A percentile compares a stretch with the other conserved stretches of the same genome.
These are phyloP conservation scores for Apantesis nais DNA, from an alignment of 2,888 invertebrate genomes.

Conservation along the genomic window DNA sequence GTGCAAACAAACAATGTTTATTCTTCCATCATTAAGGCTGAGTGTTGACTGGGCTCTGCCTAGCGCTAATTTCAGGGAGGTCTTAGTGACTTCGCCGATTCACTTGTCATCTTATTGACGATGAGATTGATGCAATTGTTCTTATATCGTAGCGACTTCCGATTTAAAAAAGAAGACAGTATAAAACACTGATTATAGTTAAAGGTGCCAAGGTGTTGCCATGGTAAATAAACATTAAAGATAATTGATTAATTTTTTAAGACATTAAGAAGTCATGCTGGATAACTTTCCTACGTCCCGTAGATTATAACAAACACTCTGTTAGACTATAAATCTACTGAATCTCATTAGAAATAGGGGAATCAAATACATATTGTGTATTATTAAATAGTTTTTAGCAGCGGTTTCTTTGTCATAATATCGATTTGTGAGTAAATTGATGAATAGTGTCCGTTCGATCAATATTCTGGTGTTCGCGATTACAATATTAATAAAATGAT, in stretches of 20 bases:
- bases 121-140: constrained; percentile 44
- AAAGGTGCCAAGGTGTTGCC: neutral
- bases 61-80: constrained; percentile 78
- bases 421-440: neutral
- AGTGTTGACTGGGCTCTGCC: constrained; percentile 72
- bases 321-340: no score
- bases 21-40: constrained; percentile 80
- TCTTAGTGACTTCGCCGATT: constrained; percentile 60
- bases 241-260: neutral
- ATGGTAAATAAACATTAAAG: neutral
- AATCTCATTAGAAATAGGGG: no score
- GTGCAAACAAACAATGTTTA: constrained; percentile 77
- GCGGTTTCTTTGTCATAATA: neutral
- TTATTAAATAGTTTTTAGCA: neutral
- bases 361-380: neutral
- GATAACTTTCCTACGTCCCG: no score
- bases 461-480: no score
- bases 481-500: no score
- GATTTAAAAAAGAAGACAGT: neutral
- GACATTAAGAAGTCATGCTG: no score
- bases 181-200: neutral
- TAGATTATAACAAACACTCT: no score
- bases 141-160: no score
- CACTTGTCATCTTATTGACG: constrained; percentile 54
- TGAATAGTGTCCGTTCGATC: no score